phyloP scores from a whole-genome alignment of 2,113 vertebrate species.

The Boulengeromyrus knoepffleri region DNA sequence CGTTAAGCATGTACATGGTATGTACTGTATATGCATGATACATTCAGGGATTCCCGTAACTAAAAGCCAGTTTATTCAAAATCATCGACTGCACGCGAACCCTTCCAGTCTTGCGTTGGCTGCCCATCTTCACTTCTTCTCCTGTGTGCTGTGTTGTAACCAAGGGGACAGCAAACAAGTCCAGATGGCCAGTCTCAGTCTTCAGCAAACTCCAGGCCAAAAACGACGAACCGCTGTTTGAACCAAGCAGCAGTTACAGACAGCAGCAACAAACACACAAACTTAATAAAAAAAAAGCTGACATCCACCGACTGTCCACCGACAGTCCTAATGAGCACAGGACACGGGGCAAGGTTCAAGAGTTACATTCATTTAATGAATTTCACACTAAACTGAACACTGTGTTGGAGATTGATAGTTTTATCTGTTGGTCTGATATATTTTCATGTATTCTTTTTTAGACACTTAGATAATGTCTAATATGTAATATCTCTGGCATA shows the following conservation, averaged over 20 bases:
- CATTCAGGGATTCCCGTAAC: not conserved
- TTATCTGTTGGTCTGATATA: not conserved
- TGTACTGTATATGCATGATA: not conserved
- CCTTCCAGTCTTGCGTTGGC: not conserved
- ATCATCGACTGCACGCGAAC: not conserved
- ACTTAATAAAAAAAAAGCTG: not conserved
- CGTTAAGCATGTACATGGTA: not conserved
- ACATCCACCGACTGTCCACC: not conserved
- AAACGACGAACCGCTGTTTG: not conserved
- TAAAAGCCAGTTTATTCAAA: not conserved
- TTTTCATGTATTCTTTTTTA: not conserved
- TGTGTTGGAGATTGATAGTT: not conserved
- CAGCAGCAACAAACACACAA: not conserved
- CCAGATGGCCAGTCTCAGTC: not conserved
- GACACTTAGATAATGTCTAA: not conserved
- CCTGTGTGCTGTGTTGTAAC: not conserved
- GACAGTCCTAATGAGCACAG: not conserved
- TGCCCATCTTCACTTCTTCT: not conserved
- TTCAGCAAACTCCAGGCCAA: not conserved
- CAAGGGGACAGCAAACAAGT: not conserved
- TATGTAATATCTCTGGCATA: not conserved
- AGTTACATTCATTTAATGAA: not conserved
- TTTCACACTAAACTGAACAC: not conserved
- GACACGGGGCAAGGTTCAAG: not conserved
- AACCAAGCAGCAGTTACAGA: not conserved